Conservation (phyloP, 2,113 vertebrate species). For the Puffinus mauretanicus region DNA sequence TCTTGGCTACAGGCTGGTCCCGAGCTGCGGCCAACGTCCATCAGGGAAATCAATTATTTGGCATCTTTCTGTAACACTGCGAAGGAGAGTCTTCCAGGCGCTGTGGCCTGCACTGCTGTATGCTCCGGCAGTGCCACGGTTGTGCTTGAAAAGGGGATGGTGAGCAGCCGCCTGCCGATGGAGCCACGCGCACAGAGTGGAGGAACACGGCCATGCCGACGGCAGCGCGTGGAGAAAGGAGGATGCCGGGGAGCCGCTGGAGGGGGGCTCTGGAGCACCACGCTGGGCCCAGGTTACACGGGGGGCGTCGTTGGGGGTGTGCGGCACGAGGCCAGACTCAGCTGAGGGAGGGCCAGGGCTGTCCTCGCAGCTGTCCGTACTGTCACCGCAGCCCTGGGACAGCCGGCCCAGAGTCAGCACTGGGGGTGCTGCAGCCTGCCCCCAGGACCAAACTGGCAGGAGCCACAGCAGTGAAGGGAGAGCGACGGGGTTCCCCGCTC, state of each 20-base stretch:
- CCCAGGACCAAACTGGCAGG: not conserved
- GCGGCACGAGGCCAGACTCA: fast-evolving
- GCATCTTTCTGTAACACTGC: not conserved
- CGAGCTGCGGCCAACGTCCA: fast-evolving
- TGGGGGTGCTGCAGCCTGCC: not conserved
- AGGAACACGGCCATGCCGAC: fast-evolving
- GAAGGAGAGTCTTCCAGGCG: not conserved
- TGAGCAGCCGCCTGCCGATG: fast-evolving
- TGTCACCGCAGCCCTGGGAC: not conserved
- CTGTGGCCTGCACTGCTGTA: not conserved
- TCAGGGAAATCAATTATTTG: not conserved
- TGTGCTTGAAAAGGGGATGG: fast-evolving
- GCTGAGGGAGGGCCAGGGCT: not conserved
- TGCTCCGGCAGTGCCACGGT: fast-evolving
- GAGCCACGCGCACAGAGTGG: fast-evolving
- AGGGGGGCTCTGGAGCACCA: not conserved
- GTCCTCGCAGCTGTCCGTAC: fast-evolving
- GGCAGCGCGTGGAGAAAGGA: not conserved
- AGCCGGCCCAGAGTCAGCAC: not conserved
- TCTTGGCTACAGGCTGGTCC: not conserved
- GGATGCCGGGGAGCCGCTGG: fast-evolving
- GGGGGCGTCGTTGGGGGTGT: fast-evolving
- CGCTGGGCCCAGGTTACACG: fast-evolving
- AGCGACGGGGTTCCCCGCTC: fast-evolving
- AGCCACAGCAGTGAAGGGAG: not conserved